Evolutionary conservation across 1,140 invertebrate species (phyloP), one percentile per base, ranked within the genome.

Genomic region (Drosophila virilis): DNA sequence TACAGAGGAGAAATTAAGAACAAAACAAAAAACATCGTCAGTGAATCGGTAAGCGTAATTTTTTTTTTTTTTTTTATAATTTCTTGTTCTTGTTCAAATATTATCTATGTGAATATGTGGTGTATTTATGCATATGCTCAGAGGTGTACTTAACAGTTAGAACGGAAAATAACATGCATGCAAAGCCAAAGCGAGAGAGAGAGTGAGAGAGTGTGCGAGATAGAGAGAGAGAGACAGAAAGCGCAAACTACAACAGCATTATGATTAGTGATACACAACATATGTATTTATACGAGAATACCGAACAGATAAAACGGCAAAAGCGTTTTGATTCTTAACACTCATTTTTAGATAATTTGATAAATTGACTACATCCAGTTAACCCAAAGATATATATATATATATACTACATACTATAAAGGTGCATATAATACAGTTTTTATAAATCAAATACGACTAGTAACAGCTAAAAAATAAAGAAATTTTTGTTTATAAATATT

Each of bases 371-470:
- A 79, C 67, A 79, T 75, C 77, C 80, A 74, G 51, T 79, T 73
- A 57, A 85, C 77, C 81, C 73, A 78, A 70, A 73, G 57, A 59
- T 75, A 33, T 40, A 28, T 28, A 28, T 75, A 33, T 40, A 37
- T 59, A 55, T 50, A 35, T 42, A 42, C 35, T 68, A 60, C 50
- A 45, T 68, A 68, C 65, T 67, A 78, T 50, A 85, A 85, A 85
- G 81, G 81, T 85, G 81, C 81, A 85, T 85, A 85, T 85, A 85
- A 81, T 84, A 85, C 72, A 83, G 80, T 59, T 79, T 82, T 76
- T 69, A 54, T 84, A 54, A 67, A 45, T 69, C 54, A 50, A 73
- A 67, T 72, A 79, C 66, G 59, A 77, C 72, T 77, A 84, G 67
- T 64, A 84, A 76, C 61, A 72, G 76, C 80, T 82, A 84, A 67